A percentile compares a stretch with the other conserved stretches of the same genome.
These are phyloP conservation scores for Clarias gariepinus DNA, from an alignment of 2,113 vertebrate genomes.

Conservation along the genomic window DNA sequence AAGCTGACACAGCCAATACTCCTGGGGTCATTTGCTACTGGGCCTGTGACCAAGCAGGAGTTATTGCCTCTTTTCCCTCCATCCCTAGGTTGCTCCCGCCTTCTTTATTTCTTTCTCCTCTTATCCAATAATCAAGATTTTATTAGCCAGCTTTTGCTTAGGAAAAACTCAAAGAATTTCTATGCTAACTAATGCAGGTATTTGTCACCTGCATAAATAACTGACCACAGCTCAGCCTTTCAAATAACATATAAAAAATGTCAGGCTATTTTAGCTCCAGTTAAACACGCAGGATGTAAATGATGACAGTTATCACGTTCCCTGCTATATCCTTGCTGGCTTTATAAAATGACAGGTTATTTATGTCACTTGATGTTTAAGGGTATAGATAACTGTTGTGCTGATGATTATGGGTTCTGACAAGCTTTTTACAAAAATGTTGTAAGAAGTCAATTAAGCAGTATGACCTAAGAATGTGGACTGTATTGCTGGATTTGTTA, in stretches of 20 bases:
- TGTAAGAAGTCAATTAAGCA: background rate
- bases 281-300: background rate
- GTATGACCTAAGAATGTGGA: too few species aligned
- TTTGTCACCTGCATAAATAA: slow-evolving; percentile 27
- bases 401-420: background rate
- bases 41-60: slow-evolving; percentile 50
- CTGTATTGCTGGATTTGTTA: too few species aligned
- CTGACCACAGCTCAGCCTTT: background rate
- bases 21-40: slow-evolving; percentile 58
- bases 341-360: background rate
- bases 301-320: background rate
- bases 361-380: background rate
- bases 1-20: slow-evolving; percentile 61
- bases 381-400: background rate
- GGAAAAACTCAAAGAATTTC: background rate
- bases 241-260: background rate
- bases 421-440: background rate
- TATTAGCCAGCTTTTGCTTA: slow-evolving; percentile 1
- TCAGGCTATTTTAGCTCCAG: background rate
- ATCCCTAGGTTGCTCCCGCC: slow-evolving; percentile 23
- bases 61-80: slow-evolving; percentile 51
- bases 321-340: background rate
- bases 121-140: slow-evolving; percentile 39
- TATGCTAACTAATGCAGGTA: slow-evolving; percentile 1
- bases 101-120: slow-evolving; percentile 26